Base-by-base conservation (phyloP, 2,797 vertebrate species). In the Characodon lateralis region DNA sequence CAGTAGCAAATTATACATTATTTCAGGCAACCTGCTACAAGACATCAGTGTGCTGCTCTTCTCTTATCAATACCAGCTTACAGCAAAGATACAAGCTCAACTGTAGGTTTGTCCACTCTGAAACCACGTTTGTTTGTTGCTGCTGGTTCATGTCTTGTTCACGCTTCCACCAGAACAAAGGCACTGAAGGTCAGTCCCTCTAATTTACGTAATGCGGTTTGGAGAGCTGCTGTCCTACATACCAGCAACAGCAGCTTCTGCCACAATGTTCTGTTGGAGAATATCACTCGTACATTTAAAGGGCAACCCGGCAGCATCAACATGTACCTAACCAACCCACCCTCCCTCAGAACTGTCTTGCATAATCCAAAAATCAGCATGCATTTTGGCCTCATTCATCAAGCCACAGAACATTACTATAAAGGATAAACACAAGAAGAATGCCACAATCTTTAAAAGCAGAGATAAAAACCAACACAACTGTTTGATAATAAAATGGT, bases 151-250 rank as follows among this genome's bases (percentile, higher is more conserved):
- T 4, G 10, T 81, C 43, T 26, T 39, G 26, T 79, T 43, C 74
- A 43, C 22, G 39, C 51, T 74, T 68, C 53, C 51, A 9, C 63
- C 16, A 71, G 48, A 78, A 78, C 83, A 83, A 79, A 86, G 56
- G 41, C 50, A 46, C 39, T 31, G 75, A 65, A 74, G 72, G 83
- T 77, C 78, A 83, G 58, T 41, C 53, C 41, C 20, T 81, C 26
- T 82, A 79, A 87, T 86, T 89, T 76, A 81, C 76, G 79, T 78
- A 69, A 79, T 77, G 61, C 53, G 79, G 53, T 79, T 58, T 81
- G 31, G n/a, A 86, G 86, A 63, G 55, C 77, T 73, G 73, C 83
- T 78, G 83, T 53, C 80, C 86, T 78, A 81, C 83, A 84, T 84
- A 80, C 73, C 81, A 71, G 74, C 83, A 53, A 24, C 82, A 79